Percentiles rank a stretch among this genome's conserved stretches.
Evolutionary conservation across 2,797 vertebrate species (phyloP).

Genomic region (Okamejei kenojei): DNA sequence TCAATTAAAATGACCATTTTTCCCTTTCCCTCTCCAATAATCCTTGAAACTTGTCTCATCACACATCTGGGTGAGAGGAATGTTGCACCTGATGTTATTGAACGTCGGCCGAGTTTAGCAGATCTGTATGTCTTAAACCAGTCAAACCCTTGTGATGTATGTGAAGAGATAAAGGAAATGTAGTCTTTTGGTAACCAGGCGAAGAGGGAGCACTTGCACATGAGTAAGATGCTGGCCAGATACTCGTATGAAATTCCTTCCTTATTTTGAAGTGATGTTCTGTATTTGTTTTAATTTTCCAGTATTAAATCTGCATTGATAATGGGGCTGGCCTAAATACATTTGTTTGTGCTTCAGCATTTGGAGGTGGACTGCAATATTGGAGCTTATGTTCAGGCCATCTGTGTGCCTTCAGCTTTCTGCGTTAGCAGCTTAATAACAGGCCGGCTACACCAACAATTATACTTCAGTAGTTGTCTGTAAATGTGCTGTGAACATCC

Average conservation of each 20-base stretch:
- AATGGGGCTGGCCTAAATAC: not conserved
- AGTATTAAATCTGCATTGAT: not conserved
- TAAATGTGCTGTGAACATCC: too few species aligned
- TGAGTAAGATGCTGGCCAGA: not conserved
- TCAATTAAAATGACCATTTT: not conserved
- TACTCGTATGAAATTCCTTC: not conserved
- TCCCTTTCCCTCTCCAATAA: not conserved
- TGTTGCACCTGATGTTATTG: not conserved
- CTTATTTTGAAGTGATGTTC: not conserved
- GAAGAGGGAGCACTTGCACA: not conserved
- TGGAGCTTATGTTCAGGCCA: not conserved
- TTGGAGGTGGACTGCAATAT: not conserved
- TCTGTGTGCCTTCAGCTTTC: not conserved
- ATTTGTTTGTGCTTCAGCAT: not conserved
- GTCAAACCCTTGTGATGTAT: not conserved
- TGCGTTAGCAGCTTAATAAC: not conserved
- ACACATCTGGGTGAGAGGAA: not conserved
- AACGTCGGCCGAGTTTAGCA: not conserved
- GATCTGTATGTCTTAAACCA: not conserved
- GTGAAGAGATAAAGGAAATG: not conserved
- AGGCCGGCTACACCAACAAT: not conserved
- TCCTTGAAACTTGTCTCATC: not conserved
- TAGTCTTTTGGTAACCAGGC: not conserved
- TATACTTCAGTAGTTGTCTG: too few species aligned
- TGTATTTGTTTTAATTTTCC: constrained; percentile 1